A percentile compares a stretch with the other conserved stretches of the same genome.
Evolutionary conservation across 2,888 invertebrate genomes (phyloP).

Genomic region (Drosophila atroscutellata): DNA sequence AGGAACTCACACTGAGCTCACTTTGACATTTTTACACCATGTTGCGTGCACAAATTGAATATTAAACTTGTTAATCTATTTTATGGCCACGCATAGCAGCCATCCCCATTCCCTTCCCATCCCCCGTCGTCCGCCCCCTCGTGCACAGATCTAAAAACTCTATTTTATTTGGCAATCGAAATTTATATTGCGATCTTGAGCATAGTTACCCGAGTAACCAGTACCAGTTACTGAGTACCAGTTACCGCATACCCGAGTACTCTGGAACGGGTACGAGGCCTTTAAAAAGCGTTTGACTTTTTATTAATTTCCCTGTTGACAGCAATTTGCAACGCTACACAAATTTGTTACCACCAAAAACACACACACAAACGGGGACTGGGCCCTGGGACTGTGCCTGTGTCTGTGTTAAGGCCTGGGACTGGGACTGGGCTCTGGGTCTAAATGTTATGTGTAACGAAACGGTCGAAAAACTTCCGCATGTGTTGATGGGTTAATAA

Average conservation of each 20-base stretch:
- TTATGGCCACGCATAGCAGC: conserved; percentile 59
- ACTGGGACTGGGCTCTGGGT: conserved; percentile 26
- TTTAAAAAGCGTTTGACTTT: conserved; percentile 75
- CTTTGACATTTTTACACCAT: conserved; percentile 31
- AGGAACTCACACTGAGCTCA: conserved; percentile 1
- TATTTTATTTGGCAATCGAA: conserved; percentile 58
- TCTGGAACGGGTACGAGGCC: conserved; percentile 22
- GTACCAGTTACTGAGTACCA: conserved; percentile 10
- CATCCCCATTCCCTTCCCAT: neutral
- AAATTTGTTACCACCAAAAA: conserved; percentile 76
- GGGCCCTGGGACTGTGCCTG: conserved; percentile 7
- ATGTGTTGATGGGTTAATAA: conserved; percentile 84
- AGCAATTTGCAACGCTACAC: conserved; percentile 80
- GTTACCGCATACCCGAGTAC: neutral
- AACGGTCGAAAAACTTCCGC: conserved; percentile 79
- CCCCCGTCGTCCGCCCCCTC: neutral
- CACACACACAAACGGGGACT: conserved; percentile 1
- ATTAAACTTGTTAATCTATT: conserved; percentile 83
- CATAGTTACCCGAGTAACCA: conserved; percentile 9
- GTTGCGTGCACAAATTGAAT: conserved; percentile 79
- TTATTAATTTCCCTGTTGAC: conserved; percentile 79
- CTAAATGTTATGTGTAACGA: conserved; percentile 65
- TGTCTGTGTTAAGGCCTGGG: conserved; percentile 1
- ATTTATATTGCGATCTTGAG: conserved; percentile 60
- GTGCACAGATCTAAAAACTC: conserved; percentile 7